Evolutionary conservation across 2,113 vertebrate genomes (phyloP), one percentile per base, ranked within the genome.

Genomic region (Brachionichthys hirsutus): DNA sequence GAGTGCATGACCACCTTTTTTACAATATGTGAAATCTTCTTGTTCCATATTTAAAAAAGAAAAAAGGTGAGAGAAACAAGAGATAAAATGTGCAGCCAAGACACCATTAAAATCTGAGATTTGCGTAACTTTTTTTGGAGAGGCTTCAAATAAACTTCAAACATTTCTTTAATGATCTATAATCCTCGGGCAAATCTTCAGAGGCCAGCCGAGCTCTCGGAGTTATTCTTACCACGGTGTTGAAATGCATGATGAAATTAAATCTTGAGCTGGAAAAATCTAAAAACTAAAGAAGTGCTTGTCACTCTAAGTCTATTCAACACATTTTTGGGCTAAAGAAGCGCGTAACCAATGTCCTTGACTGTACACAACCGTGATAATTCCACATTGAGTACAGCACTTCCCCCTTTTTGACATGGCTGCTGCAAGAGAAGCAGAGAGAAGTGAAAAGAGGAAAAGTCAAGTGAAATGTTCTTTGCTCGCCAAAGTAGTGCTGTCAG

Each of bases 131-230:
- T 67, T 44, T n/a, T 83, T 76, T 76, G 62, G 75, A 80, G 54
- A 79, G 70, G 53, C 50, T 78, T 75, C 62, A 73, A 69, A 66
- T 51, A 45, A 77, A 80, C 81, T 75, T 81, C 70, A 82, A 67
- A 87, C 66, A 79, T 72, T 55, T 64, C 51, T 85, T 78, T 89
- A 85, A 87, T 86, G 85, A 86, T 67, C 76, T 70, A 5, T 73
- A 79, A 84, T 84, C 78, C 66, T 49, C 53, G 80, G 64, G 65
- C 65, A 75, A 63, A 75, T 78, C 69, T 54, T 82, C 75, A 83
- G 66, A 73, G 55, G 61, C 67, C 58, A 67, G 52, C 49, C 13
- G 9, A 9, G 43, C 72, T 66, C 50, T 72, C 42, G 50, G 3
- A 55, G 54, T 57, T 71, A 53, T 73, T 87, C 78, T 73, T 68